Base-by-base conservation (phyloP, 2,113 vertebrate genomes). In the Notechis scutatus region DNA sequence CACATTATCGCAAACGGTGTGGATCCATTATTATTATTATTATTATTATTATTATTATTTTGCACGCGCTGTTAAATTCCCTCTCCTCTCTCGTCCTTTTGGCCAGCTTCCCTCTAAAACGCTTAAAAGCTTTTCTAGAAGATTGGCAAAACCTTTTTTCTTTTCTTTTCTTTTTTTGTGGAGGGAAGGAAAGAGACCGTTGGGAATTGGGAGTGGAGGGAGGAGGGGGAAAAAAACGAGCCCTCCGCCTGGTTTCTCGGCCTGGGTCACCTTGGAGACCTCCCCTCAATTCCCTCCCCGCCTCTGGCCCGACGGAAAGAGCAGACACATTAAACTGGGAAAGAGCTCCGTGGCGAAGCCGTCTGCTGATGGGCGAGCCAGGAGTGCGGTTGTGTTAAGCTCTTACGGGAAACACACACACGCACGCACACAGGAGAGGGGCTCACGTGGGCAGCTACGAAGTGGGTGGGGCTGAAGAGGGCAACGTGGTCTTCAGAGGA, bases 31-130 rank as follows among this genome's bases (percentile, higher is more conserved):
- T 20, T 4, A 50, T 47, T 7, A 47, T 47, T 47, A 47, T 47
- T 47, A 47, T 47, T 8, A 8, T n/a, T 69, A 47, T 47, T 8
- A 47, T 47, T 47, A 47, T 47, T 47, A 8, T n/a, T 69, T 3
- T 20, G 54, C 56, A 54, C 3, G 21, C 55, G 50, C 92, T 4
- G 74, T 91, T 87, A 93, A 95, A 52, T 91, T 92, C 95, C 92
- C 92, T 87, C 61, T 92, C 91, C 93, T 81, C n/a, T 50, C n/a
- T 50, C 39, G 15, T 21, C 3, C 92, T 95, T 92, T 55, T 59
- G 47, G 57, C 91, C 94, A 34, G 56, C 15, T 39, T 18, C 42
- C 42, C 45, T 3, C 20, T 21, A 11, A 18, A 74, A 94, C 91
- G 90, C 87, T 90, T 1, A 34, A 56, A 74, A 15, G 89, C 88